These are phyloP conservation scores for Carpatolechia fugitivella DNA, from an alignment of 2,888 invertebrate species.

Conservation along the genomic window DNA sequence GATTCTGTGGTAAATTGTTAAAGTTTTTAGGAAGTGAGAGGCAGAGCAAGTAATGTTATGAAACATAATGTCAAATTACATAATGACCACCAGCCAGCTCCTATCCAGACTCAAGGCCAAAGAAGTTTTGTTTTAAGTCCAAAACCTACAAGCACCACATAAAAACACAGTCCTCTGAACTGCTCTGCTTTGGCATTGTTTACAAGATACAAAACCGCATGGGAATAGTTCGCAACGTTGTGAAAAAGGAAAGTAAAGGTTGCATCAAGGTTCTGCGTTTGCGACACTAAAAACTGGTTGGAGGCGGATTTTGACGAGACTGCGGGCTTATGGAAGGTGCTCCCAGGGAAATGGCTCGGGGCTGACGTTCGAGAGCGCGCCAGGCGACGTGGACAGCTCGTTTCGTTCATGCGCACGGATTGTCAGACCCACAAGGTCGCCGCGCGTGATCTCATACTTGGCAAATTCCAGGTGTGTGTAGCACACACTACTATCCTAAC, in stretches of 20 bases:
- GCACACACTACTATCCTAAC: constrained; percentile 25
- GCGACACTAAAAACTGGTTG: constrained; percentile 22
- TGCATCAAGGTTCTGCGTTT: constrained; percentile 23
- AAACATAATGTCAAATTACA: constrained; percentile 16
- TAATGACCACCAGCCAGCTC: constrained; percentile 17
- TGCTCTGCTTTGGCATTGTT: not conserved
- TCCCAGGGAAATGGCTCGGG: constrained; percentile 33
- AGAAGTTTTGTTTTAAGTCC: constrained; percentile 14
- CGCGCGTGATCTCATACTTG: constrained; percentile 71
- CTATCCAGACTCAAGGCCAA: constrained; percentile 17
- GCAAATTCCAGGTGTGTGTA: constrained; percentile 50
- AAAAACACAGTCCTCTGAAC: too few relatives aligned
- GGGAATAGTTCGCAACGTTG: constrained; percentile 33
- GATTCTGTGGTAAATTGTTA: too few relatives aligned
- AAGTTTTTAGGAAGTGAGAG: not conserved
- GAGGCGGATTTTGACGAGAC: constrained; percentile 12
- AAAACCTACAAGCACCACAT: not conserved
- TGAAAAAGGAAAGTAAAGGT: constrained; percentile 43
- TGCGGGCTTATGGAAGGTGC: constrained; percentile 42
- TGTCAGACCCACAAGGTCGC: constrained; percentile 69
- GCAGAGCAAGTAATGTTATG: constrained; percentile 1
- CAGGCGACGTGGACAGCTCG: constrained; percentile 41
- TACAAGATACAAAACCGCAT: constrained; percentile 21
- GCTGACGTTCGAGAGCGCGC: constrained; percentile 42
- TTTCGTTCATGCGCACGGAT: constrained; percentile 57